Conservation (phyloP, 2,797 vertebrate species). For the Eupleurogrammus muticus region DNA sequence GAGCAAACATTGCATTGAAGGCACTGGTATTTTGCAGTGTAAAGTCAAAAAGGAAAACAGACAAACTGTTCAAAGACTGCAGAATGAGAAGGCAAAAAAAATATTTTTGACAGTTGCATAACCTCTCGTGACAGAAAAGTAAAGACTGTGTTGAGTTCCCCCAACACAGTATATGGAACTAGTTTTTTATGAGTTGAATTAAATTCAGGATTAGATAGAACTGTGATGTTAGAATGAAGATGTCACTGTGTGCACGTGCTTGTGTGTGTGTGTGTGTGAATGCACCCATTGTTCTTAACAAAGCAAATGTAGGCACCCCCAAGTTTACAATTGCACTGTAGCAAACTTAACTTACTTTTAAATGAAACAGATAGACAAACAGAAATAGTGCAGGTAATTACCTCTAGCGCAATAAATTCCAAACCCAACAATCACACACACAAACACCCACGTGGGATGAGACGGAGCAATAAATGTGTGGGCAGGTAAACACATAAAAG, state of each 20-base stretch:
- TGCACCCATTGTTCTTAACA: not conserved
- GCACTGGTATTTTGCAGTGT: not conserved
- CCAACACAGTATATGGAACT: not conserved
- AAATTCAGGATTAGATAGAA: conserved; percentile 16
- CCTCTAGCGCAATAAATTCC: conserved; percentile 9
- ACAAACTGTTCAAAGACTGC: not conserved
- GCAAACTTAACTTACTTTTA: not conserved
- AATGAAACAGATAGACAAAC: too few species aligned
- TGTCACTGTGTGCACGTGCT: too few species aligned
- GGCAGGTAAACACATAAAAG: conserved; percentile 37
- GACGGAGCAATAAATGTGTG: conserved; percentile 2
- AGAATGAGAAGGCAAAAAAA: conserved; percentile 6
- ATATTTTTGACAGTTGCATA: not conserved
- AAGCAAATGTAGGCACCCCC: not conserved
- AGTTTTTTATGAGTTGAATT: conserved; percentile 1
- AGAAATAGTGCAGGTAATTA: not conserved
- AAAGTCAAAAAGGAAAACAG: not conserved
- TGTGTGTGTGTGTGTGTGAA: too few species aligned
- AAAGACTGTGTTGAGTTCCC: conserved; percentile 4
- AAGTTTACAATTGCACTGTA: not conserved
- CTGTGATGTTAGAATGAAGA: not conserved
- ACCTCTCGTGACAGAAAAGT: not conserved
- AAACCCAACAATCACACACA: not conserved
- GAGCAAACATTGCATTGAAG: conserved; percentile 17
- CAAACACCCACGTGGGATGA: conserved; percentile 12